Evolutionary conservation across 2,797 vertebrate species (phyloP).

Genomic region (Calcarius lapponicus): DNA sequence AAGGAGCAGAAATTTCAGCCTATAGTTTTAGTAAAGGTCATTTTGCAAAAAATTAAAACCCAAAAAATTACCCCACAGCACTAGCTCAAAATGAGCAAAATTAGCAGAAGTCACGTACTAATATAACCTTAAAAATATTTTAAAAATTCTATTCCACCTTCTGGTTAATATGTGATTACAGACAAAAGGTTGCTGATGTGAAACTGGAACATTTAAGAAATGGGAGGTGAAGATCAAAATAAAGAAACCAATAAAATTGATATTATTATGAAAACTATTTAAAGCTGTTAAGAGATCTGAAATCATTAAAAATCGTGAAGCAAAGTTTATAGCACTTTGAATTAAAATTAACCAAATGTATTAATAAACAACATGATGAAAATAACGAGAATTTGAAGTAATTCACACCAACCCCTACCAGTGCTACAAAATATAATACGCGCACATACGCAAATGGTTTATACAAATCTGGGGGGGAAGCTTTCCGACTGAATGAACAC

Average conservation of each 20-base stretch:
- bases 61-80: fast-evolving
- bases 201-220: neutral
- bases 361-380: fast-evolving
- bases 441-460: fast-evolving
- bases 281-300: fast-evolving
- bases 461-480: fast-evolving
- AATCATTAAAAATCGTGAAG: fast-evolving
- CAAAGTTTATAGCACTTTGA: fast-evolving
- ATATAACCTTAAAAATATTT: neutral
- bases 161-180: neutral
- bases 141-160: fast-evolving
- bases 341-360: fast-evolving
- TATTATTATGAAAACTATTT: fast-evolving
- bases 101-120: fast-evolving
- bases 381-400: fast-evolving
- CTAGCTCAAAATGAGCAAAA: neutral
- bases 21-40: fast-evolving
- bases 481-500: fast-evolving
- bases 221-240: fast-evolving
- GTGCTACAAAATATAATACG: fast-evolving
- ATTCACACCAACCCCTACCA: fast-evolving
- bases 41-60: neutral
- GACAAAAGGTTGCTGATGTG: fast-evolving
- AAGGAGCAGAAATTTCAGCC: neutral
- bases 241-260: fast-evolving